Conservation (phyloP, 1,140 invertebrate genomes). For the Drusus annulatus region DNA sequence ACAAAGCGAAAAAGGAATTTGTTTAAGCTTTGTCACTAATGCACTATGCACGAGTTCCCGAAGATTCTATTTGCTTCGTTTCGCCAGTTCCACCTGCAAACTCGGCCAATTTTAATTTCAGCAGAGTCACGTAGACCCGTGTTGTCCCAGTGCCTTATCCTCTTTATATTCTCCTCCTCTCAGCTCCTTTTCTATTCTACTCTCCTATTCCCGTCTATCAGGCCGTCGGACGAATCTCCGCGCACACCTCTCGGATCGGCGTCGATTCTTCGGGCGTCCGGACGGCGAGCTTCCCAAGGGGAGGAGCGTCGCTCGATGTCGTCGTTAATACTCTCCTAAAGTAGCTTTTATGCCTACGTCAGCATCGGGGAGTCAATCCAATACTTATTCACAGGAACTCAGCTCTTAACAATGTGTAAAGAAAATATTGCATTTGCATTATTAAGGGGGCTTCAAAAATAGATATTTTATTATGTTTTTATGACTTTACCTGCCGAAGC, state of each 20-base stretch:
- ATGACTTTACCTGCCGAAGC: too few species aligned
- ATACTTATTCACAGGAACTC: too few species aligned
- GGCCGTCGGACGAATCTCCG: background rate
- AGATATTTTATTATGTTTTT: too few species aligned
- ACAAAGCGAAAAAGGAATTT: slow-evolving; percentile 21
- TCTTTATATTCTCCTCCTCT: too few species aligned
- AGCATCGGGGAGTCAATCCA: background rate
- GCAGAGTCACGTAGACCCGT: slow-evolving; percentile 42
- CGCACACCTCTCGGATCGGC: slow-evolving; percentile 5
- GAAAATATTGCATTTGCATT: too few species aligned
- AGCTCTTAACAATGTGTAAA: too few species aligned
- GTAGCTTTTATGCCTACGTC: background rate
- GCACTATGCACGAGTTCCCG: background rate
- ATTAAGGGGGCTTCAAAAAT: too few species aligned
- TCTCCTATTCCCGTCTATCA: slow-evolving; percentile 4
- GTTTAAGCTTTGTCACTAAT: slow-evolving; percentile 22
- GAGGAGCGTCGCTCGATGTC: background rate
- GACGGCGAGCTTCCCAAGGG: slow-evolving; percentile 6
- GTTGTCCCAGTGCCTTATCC: slow-evolving; percentile 23
- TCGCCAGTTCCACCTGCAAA: slow-evolving; percentile 19
- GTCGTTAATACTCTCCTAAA: background rate
- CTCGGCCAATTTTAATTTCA: slow-evolving; percentile 41
- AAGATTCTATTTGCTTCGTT: slow-evolving; percentile 8
- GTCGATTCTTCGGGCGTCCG: slow-evolving; percentile 26
- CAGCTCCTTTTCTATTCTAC: background rate